phyloP scores from a whole-genome alignment of 2,113 vertebrate genomes.

The Chamaetylas fuelleborni region DNA sequence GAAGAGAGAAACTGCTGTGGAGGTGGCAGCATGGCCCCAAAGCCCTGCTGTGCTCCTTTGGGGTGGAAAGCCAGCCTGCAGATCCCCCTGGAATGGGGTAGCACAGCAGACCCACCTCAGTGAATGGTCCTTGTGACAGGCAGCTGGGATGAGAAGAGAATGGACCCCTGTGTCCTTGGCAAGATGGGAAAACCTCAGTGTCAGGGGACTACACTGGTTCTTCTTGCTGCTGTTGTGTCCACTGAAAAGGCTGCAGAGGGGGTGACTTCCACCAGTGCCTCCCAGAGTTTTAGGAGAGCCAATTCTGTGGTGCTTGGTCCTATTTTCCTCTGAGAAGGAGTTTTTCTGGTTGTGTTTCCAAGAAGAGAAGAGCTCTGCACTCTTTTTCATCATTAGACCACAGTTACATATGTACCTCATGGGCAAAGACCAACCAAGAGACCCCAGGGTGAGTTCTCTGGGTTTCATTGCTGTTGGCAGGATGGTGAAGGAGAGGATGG shows the following conservation, averaged over 20 bases:
- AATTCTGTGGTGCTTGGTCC: no score
- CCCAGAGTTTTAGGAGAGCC: background rate
- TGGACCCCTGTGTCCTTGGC: background rate
- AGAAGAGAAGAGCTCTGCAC: background rate
- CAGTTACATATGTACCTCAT: background rate
- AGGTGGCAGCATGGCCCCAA: background rate
- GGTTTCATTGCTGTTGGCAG: background rate
- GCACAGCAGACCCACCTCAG: background rate
- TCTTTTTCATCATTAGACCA: background rate
- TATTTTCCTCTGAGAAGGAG: background rate
- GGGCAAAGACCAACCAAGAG: background rate
- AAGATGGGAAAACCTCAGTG: background rate
- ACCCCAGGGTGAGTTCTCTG: background rate
- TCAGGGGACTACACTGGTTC: rapidly evolving
- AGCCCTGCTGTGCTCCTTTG: background rate
- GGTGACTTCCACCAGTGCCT: background rate
- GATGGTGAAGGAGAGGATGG: background rate
- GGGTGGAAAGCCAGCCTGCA: background rate
- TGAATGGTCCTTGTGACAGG: background rate
- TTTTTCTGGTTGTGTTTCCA: background rate
- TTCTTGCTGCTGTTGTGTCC: background rate
- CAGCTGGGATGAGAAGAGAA: background rate
- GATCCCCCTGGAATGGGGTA: rapidly evolving
- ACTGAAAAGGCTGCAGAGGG: background rate
- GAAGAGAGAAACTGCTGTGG: background rate